These are phyloP conservation scores for Perognathus longimembris DNA, from an alignment of 2,113 vertebrate species.

Conservation along the genomic window DNA sequence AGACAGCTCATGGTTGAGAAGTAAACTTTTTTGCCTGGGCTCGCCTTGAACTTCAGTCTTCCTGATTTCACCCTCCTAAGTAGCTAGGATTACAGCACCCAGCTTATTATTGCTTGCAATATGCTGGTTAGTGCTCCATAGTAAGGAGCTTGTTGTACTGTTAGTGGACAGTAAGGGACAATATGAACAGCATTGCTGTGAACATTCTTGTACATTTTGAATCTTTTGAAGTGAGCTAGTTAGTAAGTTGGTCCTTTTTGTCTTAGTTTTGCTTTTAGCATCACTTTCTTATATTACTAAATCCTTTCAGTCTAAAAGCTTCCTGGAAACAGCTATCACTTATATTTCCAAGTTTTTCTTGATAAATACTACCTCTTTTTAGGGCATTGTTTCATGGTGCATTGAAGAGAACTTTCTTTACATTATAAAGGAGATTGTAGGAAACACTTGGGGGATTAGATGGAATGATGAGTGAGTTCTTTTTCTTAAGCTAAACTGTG, in stretches of 20 bases:
- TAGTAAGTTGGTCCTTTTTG: constrained; percentile 25
- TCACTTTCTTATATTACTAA: not conserved
- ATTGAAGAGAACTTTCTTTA: constrained; percentile 38
- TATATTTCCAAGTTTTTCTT: constrained; percentile 19
- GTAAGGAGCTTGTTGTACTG: not conserved
- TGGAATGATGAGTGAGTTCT: constrained; percentile 29
- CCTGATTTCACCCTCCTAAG: too few species aligned
- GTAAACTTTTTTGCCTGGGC: too few species aligned
- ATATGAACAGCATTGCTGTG: not conserved
- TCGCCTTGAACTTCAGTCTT: too few species aligned
- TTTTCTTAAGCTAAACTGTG: constrained; percentile 38
- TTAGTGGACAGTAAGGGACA: not conserved
- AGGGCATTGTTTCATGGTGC: not conserved
- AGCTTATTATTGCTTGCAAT: not conserved
- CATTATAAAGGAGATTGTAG: not conserved
- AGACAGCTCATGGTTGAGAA: too few species aligned
- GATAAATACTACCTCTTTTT: not conserved
- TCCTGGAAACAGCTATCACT: constrained; percentile 31
- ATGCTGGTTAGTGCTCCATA: constrained; percentile 28
- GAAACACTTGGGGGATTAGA: not conserved
- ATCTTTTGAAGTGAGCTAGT: constrained; percentile 38
- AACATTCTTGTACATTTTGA: not conserved
- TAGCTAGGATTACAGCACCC: too few species aligned
- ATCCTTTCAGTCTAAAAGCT: constrained; percentile 23
- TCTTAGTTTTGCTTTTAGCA: constrained; percentile 17